Base-by-base conservation (phyloP, 2,797 vertebrate species). In the Tapirus indicus region DNA sequence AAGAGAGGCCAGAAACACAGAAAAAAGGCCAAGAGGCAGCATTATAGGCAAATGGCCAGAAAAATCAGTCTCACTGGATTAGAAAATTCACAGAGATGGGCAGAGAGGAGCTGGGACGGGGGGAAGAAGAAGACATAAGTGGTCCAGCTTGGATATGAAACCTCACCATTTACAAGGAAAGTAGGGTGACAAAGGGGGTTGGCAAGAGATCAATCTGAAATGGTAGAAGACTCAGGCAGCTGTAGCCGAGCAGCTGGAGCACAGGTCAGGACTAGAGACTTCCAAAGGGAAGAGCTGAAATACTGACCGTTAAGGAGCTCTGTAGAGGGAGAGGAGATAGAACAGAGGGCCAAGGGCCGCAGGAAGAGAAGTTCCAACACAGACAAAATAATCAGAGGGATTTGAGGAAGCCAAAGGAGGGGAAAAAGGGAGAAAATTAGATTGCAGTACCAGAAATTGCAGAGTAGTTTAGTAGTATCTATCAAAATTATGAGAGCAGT, bases 1-100 rank as follows among this genome's bases (percentile, higher is more conserved):
- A 1, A 60, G 35, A 38, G 38, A 38, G 27, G 78, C 11, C 11
- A 69, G 64, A 7, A 17, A 41, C 2, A 8, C 8, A 5, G 60
- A 68, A 21, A 64, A 41, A 60, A 62, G 18, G 64, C 41, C 58
- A 88, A 47, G 21, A 52, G 64, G 56, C 41, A 17, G n/a, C 38
- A 66, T 35, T 10, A 47, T 0, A 58, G 6, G 64, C 23, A 27
- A 47, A 35, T 0, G 7, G 49, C 29, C 62, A 60, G 32, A 4
- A 10, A 10, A 14, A 7, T 18, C 12, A 54, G 78, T 29, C 35
- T 10, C 21, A 35, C 60, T 20, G 23, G 23, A 64, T 14, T 5
- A 49, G 29, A 82, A 64, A 44, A 68, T 14, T 47, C 47, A 23
- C 5, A 10, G 54, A 14, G 5, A n/a, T 4, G 35, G 58, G 41